Evolutionary conservation across 2,888 invertebrate species (phyloP), one percentile per base, ranked within the genome.

Genomic region (Nematopogon swammerdamellus): DNA sequence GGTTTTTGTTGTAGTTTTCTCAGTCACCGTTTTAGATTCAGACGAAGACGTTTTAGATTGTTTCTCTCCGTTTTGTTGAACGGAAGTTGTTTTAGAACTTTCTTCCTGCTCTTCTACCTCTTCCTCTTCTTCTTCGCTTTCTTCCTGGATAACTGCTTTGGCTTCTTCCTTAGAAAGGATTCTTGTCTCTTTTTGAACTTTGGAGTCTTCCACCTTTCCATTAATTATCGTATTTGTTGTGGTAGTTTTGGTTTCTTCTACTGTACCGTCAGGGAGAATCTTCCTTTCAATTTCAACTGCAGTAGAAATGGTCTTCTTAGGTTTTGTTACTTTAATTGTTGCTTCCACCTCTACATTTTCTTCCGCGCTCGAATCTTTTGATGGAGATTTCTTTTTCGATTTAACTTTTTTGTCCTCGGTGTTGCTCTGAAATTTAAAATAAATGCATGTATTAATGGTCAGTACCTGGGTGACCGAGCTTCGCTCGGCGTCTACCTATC

Each of bases 211-310:
- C 20, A 73, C 75, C 57, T 65, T 75, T 14, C 79, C 79, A 55
- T 79, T 73, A 48, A 70, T 62, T 5, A 72, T 79, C 2, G 75
- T 77, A 60, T 63, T 76, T 42, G 76, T 79, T 44, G 65, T 79
- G 10, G 79, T 79, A 19, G 67, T 76, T 62, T 72, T 77, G 2
- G 68, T 59, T 65, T 79, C 79, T 58, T 77, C 69, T 17, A 68
- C 55, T 19, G 67, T 63, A 1, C 77, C 79, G 62, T 79, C 74
- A 0, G 77, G 69, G 53, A 75, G 61, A 56, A 62, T 59, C 57
- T 68, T 75, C 55, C 68, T 70, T 2, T 64, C 62, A 19, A 75
- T 68, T 61, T 79, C 76, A 18, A 79, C 74, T 56, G 36, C 8
- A 3, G 36, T 36, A 14, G 36, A 36, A 36, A 36, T 36, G 11